Base-by-base conservation (phyloP, 2,797 vertebrate genomes). In the Platalea minor region DNA sequence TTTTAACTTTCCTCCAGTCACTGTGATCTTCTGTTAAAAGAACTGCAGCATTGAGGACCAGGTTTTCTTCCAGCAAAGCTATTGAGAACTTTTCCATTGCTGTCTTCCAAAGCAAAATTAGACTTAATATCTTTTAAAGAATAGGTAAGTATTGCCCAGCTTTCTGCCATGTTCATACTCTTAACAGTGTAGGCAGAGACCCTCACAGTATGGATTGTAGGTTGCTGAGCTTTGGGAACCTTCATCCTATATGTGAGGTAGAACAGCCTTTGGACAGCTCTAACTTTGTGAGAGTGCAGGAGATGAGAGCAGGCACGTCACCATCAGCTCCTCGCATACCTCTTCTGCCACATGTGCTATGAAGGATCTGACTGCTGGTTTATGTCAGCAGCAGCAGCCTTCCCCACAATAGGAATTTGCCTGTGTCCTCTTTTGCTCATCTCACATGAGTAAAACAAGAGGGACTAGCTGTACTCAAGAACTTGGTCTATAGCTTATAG, bases 31-130 rank as follows among this genome's bases (percentile, higher is more conserved):
- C 82, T 51, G 28, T 17, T 61, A 39, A 83, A 91, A 81, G 48
- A 85, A 29, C 24, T 59, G 72, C 67, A 77, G 29, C 7, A 0
- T 4, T 57, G 60, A 96, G 88, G 63, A 79, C 60, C 84, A 87
- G 75, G 33, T 93, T 95, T 95, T 80, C 75, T 89, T 96, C 92
- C 86, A 95, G 67, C 6, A 48, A 89, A 83, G 37, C 60, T 77
- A 64, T 51, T 93, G 91, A 94, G 75, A 96, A 94, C 84, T 95
- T 96, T 93, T 82, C 48, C 75, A 91, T 45, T 91, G 45, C 81
- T 87, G 28, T 43, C 77, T 94, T 84, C 72, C 80, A 94, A 48
- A 89, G 92, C 19, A 92, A 94, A 94, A 95, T 93, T 94, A 95
- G 68, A 70, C 72, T 77, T 70, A 41, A 37, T 74, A 80, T 95